Base-by-base conservation (phyloP, 1,140 invertebrate species). In the Antheraea mylitta region DNA sequence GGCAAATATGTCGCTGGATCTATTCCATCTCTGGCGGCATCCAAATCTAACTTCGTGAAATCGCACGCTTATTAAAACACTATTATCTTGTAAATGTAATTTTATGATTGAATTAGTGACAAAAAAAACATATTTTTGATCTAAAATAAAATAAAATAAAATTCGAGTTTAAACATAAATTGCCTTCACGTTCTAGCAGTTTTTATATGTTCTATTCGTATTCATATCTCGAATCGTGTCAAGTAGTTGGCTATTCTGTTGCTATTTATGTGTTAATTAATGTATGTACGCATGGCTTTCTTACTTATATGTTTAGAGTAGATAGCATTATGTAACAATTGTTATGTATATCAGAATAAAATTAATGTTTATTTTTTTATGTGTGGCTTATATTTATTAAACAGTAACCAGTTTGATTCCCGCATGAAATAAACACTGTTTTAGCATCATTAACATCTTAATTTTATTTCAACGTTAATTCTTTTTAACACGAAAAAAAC, bases 1-100 rank as follows among this genome's bases (percentile, higher is more conserved):
- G 97, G 95, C 74, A 95, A 97, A 92, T 98, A 98, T 80, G 93
- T 92, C 22, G 94, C 96, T 76, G 97, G 97, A 59, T 96, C 95
- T 60, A 94, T 96, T 75, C 91, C 93, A 22, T 96, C 96, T 60
- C 93, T 95, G 72, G 96, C 96, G 71, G 95, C 94, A 62, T 89
- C 91, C 69, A 93, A 95, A 80, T 97, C 96, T 69, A 95, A 97
- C 82, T 98, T 97, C 93, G 93, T 96, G 69, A 95, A 96, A 90
- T 86, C 95, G 66, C 97, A 97, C 85, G 94, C 94, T 68, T 98
- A 97, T 86, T 98, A 97, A 93, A 91, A 18, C 16, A 58, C 11
- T 58, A 38, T 18, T 18, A 69, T 61, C 66, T 63, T 22, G 61
- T 13, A 60, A 18, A n/a, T 42, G 58, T 42, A 13, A 60, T 7